Evolutionary conservation across 2,113 vertebrate species (phyloP).

Genomic region (Oreochromis aureus): DNA sequence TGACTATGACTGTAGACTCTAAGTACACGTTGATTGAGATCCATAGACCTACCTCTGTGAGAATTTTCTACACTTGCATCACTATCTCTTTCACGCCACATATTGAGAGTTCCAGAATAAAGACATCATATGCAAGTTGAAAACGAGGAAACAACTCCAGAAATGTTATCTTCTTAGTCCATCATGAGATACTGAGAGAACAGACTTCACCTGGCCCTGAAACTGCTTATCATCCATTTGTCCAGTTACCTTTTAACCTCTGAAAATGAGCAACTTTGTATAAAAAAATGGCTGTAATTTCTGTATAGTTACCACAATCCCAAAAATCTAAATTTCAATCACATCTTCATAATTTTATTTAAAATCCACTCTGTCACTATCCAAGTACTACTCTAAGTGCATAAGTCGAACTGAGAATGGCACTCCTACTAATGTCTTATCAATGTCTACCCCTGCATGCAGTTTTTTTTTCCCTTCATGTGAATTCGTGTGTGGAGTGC

Average conservation of each 20-base stretch:
- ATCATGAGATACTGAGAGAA: not conserved
- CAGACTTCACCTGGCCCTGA: not conserved
- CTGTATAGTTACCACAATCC: not conserved
- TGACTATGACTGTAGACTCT: not conserved
- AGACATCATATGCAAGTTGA: not conserved
- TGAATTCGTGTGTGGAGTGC: not conserved
- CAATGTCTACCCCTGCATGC: not conserved
- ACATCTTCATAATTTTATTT: not conserved
- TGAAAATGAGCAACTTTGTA: not conserved
- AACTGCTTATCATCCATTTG: not conserved
- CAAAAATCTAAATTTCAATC: not conserved
- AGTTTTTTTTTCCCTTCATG: not conserved
- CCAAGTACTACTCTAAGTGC: not conserved
- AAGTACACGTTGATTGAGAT: not conserved
- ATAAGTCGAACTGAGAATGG: not conserved
- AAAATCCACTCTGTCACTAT: not conserved
- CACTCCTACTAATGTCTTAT: not conserved
- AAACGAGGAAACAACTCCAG: not conserved
- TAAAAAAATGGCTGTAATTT: not conserved
- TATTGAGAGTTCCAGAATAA: not conserved
- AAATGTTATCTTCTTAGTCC: not conserved
- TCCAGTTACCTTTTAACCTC: not conserved
- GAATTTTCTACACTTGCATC: not conserved
- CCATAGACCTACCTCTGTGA: not conserved
- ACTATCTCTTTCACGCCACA: not conserved